Base-by-base conservation (phyloP, 23 tunicate genomes). In the Styela plicata region DNA sequence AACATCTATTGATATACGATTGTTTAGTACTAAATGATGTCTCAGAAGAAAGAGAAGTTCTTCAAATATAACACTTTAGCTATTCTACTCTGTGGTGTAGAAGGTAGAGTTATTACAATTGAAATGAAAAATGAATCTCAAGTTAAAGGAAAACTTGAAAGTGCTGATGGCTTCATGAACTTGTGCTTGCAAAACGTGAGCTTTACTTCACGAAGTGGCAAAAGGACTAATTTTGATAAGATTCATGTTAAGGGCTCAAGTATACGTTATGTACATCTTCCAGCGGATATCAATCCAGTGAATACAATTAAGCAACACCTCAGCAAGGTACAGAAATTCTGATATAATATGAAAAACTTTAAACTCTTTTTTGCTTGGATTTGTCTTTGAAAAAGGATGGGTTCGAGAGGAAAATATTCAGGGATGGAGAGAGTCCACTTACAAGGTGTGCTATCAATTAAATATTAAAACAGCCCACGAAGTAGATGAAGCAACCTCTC, bases 81-180 rank as follows among this genome's bases (percentile, higher is more conserved):
- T 7, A 44, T 76, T 44, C 31, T 76, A 25, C 63, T 76, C 64
- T 33, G 81, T 18, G 65, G 81, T 24, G 52, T 76, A 19, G 81
- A 76, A 44, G 81, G 81, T 21, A 25, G 66, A 22, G 13, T 23
- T 13, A 24, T 76, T 0, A 76, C 2, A 13, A 65, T 76, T 24
- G 81, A 76, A 44, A 76, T 44, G 81, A 76, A 76, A 29, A 76
- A 76, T 44, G 81, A 76, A 25, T 76, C 81, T 26, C 22, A 44
- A 5, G 27, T 53, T 17, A 44, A 76, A 52, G 81, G 81, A 53
- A 52, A n/a, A 25, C 66, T 76, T 10, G 81, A 76, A 44, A 44
- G 64, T 17, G 21, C 66, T 25, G 81, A 76, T 44, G 81, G 81
- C 21, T 76, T 21, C 65, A 76, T 76, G 81, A 76, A 76, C 26